These are phyloP conservation scores for Spea hammondii DNA, from an alignment of 2,797 vertebrate species.

Conservation along the genomic window DNA sequence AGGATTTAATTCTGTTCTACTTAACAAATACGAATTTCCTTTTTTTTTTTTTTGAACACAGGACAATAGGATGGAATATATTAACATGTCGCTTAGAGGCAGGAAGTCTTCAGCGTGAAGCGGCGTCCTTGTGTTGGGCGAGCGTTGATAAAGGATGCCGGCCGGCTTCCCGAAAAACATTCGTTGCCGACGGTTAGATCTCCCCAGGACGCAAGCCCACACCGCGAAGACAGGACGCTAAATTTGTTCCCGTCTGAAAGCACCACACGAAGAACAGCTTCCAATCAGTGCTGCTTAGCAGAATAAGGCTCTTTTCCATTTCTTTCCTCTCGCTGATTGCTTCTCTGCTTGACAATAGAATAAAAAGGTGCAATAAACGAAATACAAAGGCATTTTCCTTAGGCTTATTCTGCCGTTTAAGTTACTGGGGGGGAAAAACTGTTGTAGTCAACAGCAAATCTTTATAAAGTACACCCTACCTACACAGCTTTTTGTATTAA, in stretches of 20 bases:
- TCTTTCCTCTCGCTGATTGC: background rate
- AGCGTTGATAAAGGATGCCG: conserved; percentile 23
- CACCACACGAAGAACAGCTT: conserved; percentile 14
- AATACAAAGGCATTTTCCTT: background rate
- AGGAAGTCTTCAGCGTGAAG: conserved; percentile 16
- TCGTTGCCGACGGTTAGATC: conserved; percentile 32
- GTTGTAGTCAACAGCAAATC: background rate
- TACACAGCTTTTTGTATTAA: no score
- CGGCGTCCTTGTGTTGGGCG: conserved; percentile 26
- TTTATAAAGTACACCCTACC: no score
- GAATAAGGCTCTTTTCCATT: background rate
- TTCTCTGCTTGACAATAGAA: background rate
- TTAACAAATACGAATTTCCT: conserved; percentile 41
- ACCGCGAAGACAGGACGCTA: background rate
- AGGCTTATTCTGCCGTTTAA: background rate
- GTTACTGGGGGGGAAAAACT: background rate
- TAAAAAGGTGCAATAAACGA: background rate
- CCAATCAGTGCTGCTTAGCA: conserved; percentile 4
- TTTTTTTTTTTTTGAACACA: conserved; percentile 24
- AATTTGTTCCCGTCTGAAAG: conserved; percentile 31
- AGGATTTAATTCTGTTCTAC: conserved; percentile 32
- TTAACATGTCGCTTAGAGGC: conserved; percentile 11
- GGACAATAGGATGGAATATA: conserved; percentile 35
- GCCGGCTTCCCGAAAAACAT: conserved; percentile 23
- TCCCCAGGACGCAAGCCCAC: conserved; percentile 12